These are phyloP conservation scores for Neomonachus schauinslandi DNA, from an alignment of 2,113 vertebrate species.

Conservation along the genomic window DNA sequence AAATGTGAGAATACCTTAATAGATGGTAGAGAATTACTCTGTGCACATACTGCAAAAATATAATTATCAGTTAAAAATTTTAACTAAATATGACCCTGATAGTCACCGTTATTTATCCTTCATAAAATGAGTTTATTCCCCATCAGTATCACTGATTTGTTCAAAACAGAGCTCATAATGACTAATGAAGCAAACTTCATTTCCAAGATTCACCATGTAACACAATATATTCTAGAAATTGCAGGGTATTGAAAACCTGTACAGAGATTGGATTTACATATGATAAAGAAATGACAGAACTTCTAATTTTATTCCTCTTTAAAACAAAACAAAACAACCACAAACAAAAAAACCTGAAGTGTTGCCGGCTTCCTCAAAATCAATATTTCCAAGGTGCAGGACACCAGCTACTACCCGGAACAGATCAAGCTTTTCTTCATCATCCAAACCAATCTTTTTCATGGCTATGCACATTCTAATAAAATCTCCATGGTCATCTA, in stretches of 20 bases:
- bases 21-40: constrained; percentile 23
- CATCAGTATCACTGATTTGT: not conserved
- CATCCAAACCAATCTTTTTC: constrained; percentile 98
- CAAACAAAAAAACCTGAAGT: constrained; percentile 91
- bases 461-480: constrained; percentile 96
- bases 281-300: constrained; percentile 23
- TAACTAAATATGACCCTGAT: not conserved
- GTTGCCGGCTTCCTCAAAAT: constrained; percentile 98
- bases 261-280: not conserved
- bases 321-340: constrained; percentile 31
- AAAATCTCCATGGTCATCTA: constrained; percentile 97
- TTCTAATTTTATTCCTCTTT: not conserved
- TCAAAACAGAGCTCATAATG: not conserved
- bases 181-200: not conserved
- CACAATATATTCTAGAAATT: not conserved
- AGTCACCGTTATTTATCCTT: not conserved
- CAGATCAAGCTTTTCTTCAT: constrained; percentile 96
- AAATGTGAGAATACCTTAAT: not conserved
- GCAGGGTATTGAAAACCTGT: not conserved
- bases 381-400: constrained; percentile 97
- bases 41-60: not conserved
- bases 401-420: constrained; percentile 98
- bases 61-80: not conserved
- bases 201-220: not conserved
- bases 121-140: not conserved